phyloP scores from a whole-genome alignment of 2,113 vertebrate species.

The Rhinichthys klamathensis region DNA sequence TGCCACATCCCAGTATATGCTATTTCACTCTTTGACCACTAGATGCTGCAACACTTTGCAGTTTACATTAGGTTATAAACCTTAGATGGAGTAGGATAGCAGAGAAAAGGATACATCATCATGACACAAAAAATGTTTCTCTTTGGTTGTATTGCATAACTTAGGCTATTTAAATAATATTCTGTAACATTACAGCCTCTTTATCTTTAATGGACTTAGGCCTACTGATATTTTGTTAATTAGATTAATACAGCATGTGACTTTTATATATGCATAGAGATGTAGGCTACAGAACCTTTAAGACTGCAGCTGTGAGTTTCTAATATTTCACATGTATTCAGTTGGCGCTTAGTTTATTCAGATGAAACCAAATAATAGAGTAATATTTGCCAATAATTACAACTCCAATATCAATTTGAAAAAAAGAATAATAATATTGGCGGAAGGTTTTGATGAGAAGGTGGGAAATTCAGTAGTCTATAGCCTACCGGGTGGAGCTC shows the following conservation, averaged over 20 bases:
- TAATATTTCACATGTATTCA: neutral
- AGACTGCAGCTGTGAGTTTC: neutral
- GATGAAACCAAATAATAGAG: neutral
- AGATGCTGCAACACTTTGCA: neutral
- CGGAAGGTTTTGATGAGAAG: neutral
- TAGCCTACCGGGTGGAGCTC: no score
- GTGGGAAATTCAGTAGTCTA: neutral
- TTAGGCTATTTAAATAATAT: neutral
- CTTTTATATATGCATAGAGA: neutral
- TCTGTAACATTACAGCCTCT: neutral
- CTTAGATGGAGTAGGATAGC: no score
- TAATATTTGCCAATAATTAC: neutral
- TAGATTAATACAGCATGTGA: neutral
- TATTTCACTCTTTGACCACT: slow-evolving; percentile 8
- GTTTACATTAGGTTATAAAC: neutral
- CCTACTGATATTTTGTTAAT: neutral
- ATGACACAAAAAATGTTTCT: neutral
- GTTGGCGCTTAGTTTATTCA: neutral
- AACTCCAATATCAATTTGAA: neutral
- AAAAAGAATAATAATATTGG: neutral
- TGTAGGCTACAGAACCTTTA: neutral
- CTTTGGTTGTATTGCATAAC: neutral
- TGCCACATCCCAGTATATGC: neutral
- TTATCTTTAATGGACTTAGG: neutral
- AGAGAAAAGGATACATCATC: neutral